A percentile compares a stretch with the other conserved stretches of the same genome.
phyloP scores from a whole-genome alignment of 2,797 vertebrate genomes.

The Sparidentex hasta region DNA sequence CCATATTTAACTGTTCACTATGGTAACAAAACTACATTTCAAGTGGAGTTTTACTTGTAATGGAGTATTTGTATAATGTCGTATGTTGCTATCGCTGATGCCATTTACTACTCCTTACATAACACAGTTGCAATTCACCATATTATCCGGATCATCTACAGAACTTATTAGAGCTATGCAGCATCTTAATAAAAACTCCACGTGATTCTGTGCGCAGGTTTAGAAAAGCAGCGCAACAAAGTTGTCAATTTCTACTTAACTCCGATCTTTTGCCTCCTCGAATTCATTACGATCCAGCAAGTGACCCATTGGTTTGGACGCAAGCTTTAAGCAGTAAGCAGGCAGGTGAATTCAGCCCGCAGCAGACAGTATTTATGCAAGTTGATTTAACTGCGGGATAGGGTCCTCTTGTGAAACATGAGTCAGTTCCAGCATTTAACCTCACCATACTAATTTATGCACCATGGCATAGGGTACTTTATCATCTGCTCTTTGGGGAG shows the following conservation, averaged over 20 bases:
- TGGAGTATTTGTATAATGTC: neutral
- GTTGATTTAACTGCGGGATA: slow-evolving; percentile 98
- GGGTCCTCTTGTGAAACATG: slow-evolving; percentile 99
- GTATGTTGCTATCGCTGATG: slow-evolving; percentile 5
- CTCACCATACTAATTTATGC: slow-evolving; percentile 99
- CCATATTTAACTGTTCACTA: neutral
- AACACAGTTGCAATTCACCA: no score
- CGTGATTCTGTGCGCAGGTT: neutral
- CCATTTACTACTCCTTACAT: neutral
- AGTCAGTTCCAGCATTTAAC: slow-evolving; percentile 99
- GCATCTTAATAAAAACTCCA: neutral
- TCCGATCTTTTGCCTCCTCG: slow-evolving; percentile 37
- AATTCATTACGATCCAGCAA: slow-evolving; percentile 59
- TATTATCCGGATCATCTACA: no score
- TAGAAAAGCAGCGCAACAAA: slow-evolving; percentile 6
- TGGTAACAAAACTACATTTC: neutral
- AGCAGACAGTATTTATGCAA: slow-evolving; percentile 96
- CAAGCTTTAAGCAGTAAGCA: slow-evolving; percentile 45
- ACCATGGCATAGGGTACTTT: slow-evolving; percentile 94
- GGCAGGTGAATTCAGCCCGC: slow-evolving; percentile 90
- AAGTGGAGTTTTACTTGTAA: neutral
- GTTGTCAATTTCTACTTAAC: slow-evolving; percentile 23
- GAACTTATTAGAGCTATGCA: neutral
- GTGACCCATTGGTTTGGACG: slow-evolving; percentile 58
- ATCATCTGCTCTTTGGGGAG: slow-evolving; percentile 99